Evolutionary conservation across 1,140 invertebrate species (phyloP), one percentile per base, ranked within the genome.

Genomic region (Pachyrhynchus sulphureomaculatus): DNA sequence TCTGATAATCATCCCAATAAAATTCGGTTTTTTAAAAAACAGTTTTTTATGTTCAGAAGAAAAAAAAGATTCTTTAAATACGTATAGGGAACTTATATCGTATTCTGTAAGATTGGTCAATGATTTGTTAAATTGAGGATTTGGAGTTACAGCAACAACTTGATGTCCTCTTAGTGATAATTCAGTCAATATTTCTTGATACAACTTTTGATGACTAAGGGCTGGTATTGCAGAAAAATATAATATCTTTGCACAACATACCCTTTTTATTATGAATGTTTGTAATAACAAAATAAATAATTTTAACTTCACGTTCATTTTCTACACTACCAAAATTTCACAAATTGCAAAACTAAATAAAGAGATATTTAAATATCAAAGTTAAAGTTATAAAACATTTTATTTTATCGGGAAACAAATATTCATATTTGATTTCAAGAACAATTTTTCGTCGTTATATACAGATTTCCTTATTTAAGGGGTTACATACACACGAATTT

Each of bases 141-240:
- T 49, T 3, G 61, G 53, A 21, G 61, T 63, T 17, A 63, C 44
- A 8, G 32, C 54, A 17, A 42, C 32, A 5, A 70, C 42, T 36
- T 68, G 41, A 45, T 70, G 68, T 5, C 66, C 66, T 33, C 58
- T 41, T 10, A 55, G 13, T 0, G 66, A 41, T 15, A 70, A 47
- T 23, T 55, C 61, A n/a, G 26, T 70, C 55, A 70, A 75, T 61
- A 78, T 53, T 26, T 63, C 69, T 48, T 55, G 72, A 51, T 77
- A 81, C 1, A 81, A 75, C 10, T 81, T 71, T 70, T 83, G 82
- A 67, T 86, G 83, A 59, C 83, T 85, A 36, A 78, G 72, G 0
- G 80, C 79, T 0, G 81, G 75, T 6, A 71, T 69, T 2, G 80
- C 70, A 51, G 80, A 71, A 0, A 81, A 64, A 2, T 73, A 77